Base-by-base conservation (phyloP, 2,797 vertebrate species). In the Gadopsis marmoratus region DNA sequence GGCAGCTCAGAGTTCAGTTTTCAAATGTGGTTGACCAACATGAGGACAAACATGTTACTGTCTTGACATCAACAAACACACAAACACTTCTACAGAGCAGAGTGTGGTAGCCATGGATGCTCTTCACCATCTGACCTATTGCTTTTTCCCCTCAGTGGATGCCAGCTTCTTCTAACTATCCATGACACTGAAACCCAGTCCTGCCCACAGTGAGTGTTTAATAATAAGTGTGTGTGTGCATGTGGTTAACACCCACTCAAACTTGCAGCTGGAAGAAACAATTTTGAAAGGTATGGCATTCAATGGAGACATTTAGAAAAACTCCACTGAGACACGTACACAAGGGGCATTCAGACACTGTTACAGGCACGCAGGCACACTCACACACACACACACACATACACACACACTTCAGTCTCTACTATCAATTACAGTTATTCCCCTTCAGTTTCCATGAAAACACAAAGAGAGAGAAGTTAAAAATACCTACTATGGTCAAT, bases 381-480 rank as follows among this genome's bases (percentile, higher is more conserved):
- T n/a, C n/a, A n/a, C n/a, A 54, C 54, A 35, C 61, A 75, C 51
- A 37, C 10, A 41, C 55, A 73, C 37, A 39, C 37, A 39, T 2
- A 7, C 16, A 33, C 47, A 60, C 39, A 33, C 37, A 19, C 26
- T 64, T 47, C 55, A 33, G 60, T 79, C 82, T 78, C 73, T 4
- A 26, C 58, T 87, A 86, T 90, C 79, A 56, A 11, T 82, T 88
- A 82, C 81, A 69, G 67, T 78, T 56, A 51, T 43, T 69, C 45
- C 79, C 78, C 63, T 48, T 67, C n/a, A 31, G 82, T 90, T 78
- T 88, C 86, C 79, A 89, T 86, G 79, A 55, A 79, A 88, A 89
- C 84, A 86, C 62, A 84, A 84, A 75, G 55, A 58, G 84, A 85
- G 29, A 60, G 17, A 79, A 66, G 83, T 70, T 84, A 80, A 81